Percentiles rank a stretch among this genome's conserved stretches.
Conservation (phyloP, 1,140 invertebrate genomes). For the Zaprionus lachaisei region DNA sequence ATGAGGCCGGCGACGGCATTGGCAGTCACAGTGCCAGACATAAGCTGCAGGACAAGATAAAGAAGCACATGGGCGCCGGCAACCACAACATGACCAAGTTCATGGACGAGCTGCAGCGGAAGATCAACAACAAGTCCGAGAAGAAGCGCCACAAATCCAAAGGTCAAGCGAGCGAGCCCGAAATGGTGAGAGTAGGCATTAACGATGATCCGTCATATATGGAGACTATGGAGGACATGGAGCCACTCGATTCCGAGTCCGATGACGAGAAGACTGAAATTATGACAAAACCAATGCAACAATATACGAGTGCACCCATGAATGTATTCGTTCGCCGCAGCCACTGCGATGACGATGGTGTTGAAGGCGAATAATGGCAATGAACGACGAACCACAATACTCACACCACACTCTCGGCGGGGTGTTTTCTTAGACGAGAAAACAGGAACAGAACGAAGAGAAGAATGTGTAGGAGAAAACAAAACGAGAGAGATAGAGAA, state of each 20-base stretch:
- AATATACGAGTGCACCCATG: constrained; percentile 35
- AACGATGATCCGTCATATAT: constrained; percentile 49
- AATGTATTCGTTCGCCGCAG: constrained; percentile 66
- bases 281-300: background rate
- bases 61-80: constrained; percentile 29
- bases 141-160: constrained; percentile 55
- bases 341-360: constrained; percentile 19
- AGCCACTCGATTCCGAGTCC: constrained; percentile 39
- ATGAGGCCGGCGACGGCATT: constrained; percentile 32
- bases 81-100: constrained; percentile 50
- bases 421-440: too few species aligned
- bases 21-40: constrained; percentile 30
- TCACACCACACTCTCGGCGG: too few species aligned
- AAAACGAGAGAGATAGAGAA: constrained; percentile 39
- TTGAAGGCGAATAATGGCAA: constrained; percentile 2
- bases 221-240: constrained; percentile 36
- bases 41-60: constrained; percentile 17
- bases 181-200: constrained; percentile 9
- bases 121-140: constrained; percentile 37
- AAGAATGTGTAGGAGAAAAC: constrained; percentile 43
- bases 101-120: constrained; percentile 54
- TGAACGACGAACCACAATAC: constrained; percentile 2
- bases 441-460: constrained; percentile 12
- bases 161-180: background rate
- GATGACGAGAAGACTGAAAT: constrained; percentile 33